Evolutionary conservation across 2,888 invertebrate genomes (phyloP), one percentile per base, ranked within the genome.

Genomic region (Catocala nupta): DNA sequence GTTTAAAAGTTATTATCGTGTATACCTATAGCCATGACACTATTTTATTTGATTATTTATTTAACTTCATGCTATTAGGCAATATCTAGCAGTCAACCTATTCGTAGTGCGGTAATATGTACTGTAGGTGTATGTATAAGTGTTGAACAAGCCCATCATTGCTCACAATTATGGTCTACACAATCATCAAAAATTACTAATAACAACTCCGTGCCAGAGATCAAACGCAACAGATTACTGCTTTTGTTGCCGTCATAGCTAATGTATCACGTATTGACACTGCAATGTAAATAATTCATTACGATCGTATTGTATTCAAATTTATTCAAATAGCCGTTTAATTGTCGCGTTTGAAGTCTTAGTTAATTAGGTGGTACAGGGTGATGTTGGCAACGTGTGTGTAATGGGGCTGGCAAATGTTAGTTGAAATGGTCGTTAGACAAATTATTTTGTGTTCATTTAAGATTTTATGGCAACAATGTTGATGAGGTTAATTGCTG

Each of bases 231-330:
- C 62, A 70, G 73, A 75, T 74, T 62, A 66, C 61, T 54, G 65
- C 49, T 73, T 77, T 73, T 66, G 67, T 66, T 57, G 59, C 63
- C 70, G 70, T 71, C 76, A 74, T 65, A 71, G 72, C 73, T 78
- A 59, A 73, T 76, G 76, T 74, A 65, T 45, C 57, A 68, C 71
- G 73, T 73, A 71, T 66, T 65, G 68, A 73, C 74, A 70, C 63
- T 57, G 45, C 56, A 64, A 63, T 55, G 50, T 80, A 59, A 76
- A 79, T 82, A 77, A 82, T 82, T 82, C 73, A 81, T 75, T 59
- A 65, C 65, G 56, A 61, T 71, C 72, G 55, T 33, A 82, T 85
- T 82, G 79, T 83, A 74, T 72, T 70, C 73, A 71, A 81, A 83
- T 82, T 70, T 74, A 81, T 79, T 70, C 52, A 64, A 70, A 74